Percentiles rank a stretch among this genome's conserved stretches.
phyloP scores from a whole-genome alignment of 2,888 invertebrate species.

The Caenorhabditis doughertyi region DNA sequence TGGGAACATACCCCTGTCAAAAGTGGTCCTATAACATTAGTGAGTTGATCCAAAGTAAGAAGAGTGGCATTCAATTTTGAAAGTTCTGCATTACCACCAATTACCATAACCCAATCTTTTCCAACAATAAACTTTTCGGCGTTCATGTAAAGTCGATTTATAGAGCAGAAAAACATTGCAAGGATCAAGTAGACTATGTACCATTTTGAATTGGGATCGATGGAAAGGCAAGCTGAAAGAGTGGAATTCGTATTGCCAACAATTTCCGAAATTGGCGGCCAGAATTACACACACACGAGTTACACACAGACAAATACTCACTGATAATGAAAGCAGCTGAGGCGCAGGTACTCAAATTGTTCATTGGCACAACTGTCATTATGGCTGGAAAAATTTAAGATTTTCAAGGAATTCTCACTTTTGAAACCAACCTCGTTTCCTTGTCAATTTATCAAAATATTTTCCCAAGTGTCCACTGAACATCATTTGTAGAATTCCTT shows the following conservation, averaged over 20 bases:
- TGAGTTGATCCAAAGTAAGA: constrained; percentile 75
- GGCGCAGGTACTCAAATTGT: constrained; percentile 70
- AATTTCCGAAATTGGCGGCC: no score
- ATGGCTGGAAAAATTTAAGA: constrained; percentile 65
- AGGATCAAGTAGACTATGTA: constrained; percentile 65
- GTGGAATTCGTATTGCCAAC: neutral
- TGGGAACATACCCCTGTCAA: constrained; percentile 73
- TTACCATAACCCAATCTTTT: constrained; percentile 79
- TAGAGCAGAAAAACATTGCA: constrained; percentile 71
- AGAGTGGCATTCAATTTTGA: constrained; percentile 76
- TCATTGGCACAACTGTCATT: constrained; percentile 68
- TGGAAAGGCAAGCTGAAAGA: constrained; percentile 52
- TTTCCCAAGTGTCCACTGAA: constrained; percentile 61
- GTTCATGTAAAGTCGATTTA: constrained; percentile 72
- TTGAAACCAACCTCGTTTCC: constrained; percentile 56
- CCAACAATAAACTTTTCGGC: constrained; percentile 77
- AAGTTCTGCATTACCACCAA: constrained; percentile 67
- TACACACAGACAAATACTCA: no score
- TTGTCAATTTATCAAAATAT: constrained; percentile 61
- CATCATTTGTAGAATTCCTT: constrained; percentile 63
- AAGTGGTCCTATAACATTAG: constrained; percentile 78
- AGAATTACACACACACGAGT: no score
- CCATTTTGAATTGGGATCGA: constrained; percentile 20
- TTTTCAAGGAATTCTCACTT: no score
- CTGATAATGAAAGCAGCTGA: constrained; percentile 65